A percentile compares a stretch with the other conserved stretches of the same genome.
These are phyloP conservation scores for Hapalemur alaotrensis DNA, from an alignment of 2,797 vertebrate species.

Conservation along the genomic window DNA sequence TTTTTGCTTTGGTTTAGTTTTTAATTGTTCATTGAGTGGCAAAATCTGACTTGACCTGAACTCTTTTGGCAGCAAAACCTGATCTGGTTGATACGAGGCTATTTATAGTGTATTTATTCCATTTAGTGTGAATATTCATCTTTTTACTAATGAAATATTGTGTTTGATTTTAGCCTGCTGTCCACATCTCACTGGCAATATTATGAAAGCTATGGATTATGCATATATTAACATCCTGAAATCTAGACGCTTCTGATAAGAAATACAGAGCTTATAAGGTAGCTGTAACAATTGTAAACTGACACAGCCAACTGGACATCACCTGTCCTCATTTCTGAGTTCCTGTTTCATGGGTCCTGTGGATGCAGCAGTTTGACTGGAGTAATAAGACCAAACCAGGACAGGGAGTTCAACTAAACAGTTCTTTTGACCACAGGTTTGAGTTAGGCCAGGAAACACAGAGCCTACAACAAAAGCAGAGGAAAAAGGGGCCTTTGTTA, in stretches of 20 bases:
- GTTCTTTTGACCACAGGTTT: background rate
- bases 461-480: background rate
- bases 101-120: background rate
- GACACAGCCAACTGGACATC: background rate
- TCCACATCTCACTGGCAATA: background rate
- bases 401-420: background rate
- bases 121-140: background rate
- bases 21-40: background rate
- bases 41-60: background rate
- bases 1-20: background rate
- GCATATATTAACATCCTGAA: background rate
- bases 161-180: background rate
- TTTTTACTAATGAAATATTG: background rate
- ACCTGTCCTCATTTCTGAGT: background rate
- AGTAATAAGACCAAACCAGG: background rate
- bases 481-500: background rate
- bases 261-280: background rate
- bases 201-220: background rate
- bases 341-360: background rate
- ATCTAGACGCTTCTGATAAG: background rate
- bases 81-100: background rate
- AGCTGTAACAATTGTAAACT: background rate
- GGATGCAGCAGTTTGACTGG: background rate
- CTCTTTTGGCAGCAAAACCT: background rate
- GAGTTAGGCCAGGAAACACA: background rate